Base-by-base conservation (phyloP, 1,140 invertebrate genomes). In the Heliconius eleuchia region DNA sequence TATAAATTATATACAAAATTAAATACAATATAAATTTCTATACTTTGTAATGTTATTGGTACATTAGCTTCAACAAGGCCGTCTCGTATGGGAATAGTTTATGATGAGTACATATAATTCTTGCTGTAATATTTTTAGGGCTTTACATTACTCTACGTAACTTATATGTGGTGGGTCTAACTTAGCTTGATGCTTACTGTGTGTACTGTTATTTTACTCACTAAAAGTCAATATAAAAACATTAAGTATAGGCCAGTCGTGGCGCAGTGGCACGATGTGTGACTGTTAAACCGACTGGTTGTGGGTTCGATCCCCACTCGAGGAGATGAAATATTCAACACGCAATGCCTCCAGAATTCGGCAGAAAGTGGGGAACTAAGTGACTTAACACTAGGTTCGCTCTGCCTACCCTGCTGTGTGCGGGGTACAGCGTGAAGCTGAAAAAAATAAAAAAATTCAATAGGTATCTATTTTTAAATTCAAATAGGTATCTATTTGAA, bases 31-130 rank as follows among this genome's bases (percentile, higher is more conserved):
- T 76, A 76, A 74, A 73, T 76, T 72, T 73, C 19, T 74, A 8
- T 76, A 79, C 80, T 79, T 55, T 81, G 76, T 81, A 78, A 66
- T 37, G 34, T 81, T 74, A 73, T 74, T 75, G 66, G 73, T 72
- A n/a, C 66, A 78, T 78, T 76, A 77, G 23, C 60, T n/a, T 55
- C n/a, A 39, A 71, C 42, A 77, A 77, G 75, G 60, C 60, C n/a
- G 23, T 66, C 23, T 66, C 57, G 57, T 66, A 23, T 6, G 16
- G 23, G 23, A 66, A 66, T 30, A 66, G 11, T 27, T 66, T 66
- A 27, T 66, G 57, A 57, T 66, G n/a, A 0, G 2, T 9, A 16
- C 2, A 16, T 34, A 66, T 66, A 23, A 66, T 30, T 66, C 23
- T 66, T 27, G 23, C 60, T 66, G 16, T 66, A 66, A 27, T 66